Base-by-base conservation (phyloP, 1,140 invertebrate genomes). In the Xylocopa sonorina region DNA sequence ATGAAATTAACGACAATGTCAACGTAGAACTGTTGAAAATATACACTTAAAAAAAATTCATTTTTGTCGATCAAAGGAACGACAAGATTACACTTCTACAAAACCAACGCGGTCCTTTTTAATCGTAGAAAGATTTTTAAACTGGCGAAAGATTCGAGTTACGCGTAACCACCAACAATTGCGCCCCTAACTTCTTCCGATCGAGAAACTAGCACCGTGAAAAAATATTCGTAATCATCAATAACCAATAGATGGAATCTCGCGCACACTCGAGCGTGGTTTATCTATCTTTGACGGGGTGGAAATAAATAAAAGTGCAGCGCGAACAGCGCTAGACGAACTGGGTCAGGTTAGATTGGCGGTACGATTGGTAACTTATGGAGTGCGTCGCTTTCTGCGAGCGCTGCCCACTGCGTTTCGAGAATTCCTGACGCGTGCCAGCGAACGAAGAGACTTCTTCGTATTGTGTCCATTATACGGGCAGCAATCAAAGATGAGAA, bases 351-450 rank as follows among this genome's bases (percentile, higher is more conserved):
- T n/a, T n/a, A n/a, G n/a, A n/a, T 41, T 64, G 50, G 16, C 14
- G 21, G 48, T 34, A 32, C 51, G 60, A 83, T 83, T 83, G 69
- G 76, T 72, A 73, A 38, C 43, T 73, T 41, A 53, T 48, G 55
- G 58, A 82, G n/a, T 51, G 46, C 41, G 69, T 51, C 46, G n/a
- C 9, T n/a, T n/a, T n/a, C 32, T 62, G 58, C 41, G 46, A 5
- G 51, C 51, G 41, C 41, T 50, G n/a, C 32, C 21, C 18, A 34
- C 60, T 2, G 1, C 29, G 43, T 73, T 74, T 64, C n/a, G n/a
- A 12, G 24, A 43, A 69, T 24, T 71, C 43, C 12, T 10, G 12
- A 3, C 5, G 38, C 27, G n/a, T 1, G 0, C 2, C 10, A 32
- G 41, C 18, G 48, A 66, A 66, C 27, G 21, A 32, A 7, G 24